A percentile compares a stretch with the other conserved stretches of the same genome.
These are phyloP conservation scores for Campoplex nolae DNA, from an alignment of 2,888 invertebrate species.

Conservation along the genomic window DNA sequence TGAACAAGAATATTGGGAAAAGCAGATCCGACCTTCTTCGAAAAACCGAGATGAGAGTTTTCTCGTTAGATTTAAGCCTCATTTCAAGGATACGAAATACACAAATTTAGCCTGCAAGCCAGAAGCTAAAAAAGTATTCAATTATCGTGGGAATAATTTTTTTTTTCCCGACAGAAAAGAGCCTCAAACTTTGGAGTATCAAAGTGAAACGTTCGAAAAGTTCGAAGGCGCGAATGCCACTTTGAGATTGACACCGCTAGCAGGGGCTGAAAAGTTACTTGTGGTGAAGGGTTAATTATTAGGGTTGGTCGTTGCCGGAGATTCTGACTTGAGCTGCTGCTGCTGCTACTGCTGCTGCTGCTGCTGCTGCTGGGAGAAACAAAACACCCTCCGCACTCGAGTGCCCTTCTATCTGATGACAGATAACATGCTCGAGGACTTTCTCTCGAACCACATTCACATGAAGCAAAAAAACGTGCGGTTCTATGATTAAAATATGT, in stretches of 20 bases:
- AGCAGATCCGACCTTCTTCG: slow-evolving; percentile 34
- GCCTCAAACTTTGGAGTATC: not conserved
- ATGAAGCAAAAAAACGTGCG: not conserved
- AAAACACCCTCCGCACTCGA: slow-evolving; percentile 51
- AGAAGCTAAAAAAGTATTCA: not conserved
- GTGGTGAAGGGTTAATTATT: slow-evolving; percentile 64
- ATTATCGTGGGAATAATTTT: slow-evolving; percentile 13
- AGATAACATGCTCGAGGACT: slow-evolving; percentile 16
- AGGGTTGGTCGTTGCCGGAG: slow-evolving; percentile 39
- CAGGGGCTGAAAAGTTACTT: slow-evolving; percentile 39
- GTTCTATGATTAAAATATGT: not conserved
- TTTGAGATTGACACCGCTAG: slow-evolving; percentile 38
- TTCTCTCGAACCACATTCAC: not conserved
- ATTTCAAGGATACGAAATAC: not conserved
- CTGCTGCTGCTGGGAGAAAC: slow-evolving; percentile 32
- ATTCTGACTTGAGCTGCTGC: not conserved
- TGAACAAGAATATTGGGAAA: slow-evolving; percentile 48
- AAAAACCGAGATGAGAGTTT: slow-evolving; percentile 23
- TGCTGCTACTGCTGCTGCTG: not conserved
- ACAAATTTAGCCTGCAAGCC: no score
- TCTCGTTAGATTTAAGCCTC: slow-evolving; percentile 48
- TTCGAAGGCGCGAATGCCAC: slow-evolving; percentile 17
- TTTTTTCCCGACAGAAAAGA: not conserved
- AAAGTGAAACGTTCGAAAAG: slow-evolving; percentile 27
- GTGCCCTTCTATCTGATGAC: slow-evolving; percentile 43